Base-by-base conservation (phyloP, 92 coral and sea anemone species). In the Paragorgia papillata region DNA sequence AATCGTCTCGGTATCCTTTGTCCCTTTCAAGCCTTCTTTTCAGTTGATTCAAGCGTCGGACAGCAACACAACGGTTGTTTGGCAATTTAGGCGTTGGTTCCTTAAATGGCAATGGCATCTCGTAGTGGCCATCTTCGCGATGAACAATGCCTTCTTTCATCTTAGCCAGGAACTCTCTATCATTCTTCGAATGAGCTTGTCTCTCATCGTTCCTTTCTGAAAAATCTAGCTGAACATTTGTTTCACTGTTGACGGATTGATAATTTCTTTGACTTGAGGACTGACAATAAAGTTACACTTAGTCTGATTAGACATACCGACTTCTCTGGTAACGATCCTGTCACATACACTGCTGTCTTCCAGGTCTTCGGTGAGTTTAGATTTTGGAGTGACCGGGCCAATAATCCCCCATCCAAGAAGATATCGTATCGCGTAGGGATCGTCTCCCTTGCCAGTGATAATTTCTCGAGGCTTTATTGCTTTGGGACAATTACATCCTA, bases 381-480 rank as follows among this genome's bases (percentile, higher is more conserved):
- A 60, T 57, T 54, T 40, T 1, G 62, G 43, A 40, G 40, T 33
- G 9, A 85, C 85, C 33, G 60, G 74, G 4, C 89, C 83, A 28
- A 80, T 59, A 1, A 85, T 44, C 41, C 73, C 77, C 89, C 89
- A 80, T 33, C 79, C 85, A 41, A 85, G 82, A 41, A 56, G 62
- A 8, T 64, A 78, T 22, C 76, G 21, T 29, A 59, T 61, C 0
- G 89, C 86, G 35, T 81, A 86, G 17, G 83, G 89, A 39, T 74
- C 83, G 30, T 74, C 84, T 22, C 69, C 91, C 4, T 39, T 57
- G 33, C 85, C 87, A 15, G 69, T 73, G 21, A 83, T 83, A 43
- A 87, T 50, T 44, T 83, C 83, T 20, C 80, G 81, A 40, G 83
- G 86, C 67, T 84, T 80, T 3, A 81, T 81, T 13, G 85, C 89